Percentiles rank a stretch among this genome's conserved stretches.
Conservation (phyloP, 2,797 vertebrate genomes). For the Molothrus aeneus region DNA sequence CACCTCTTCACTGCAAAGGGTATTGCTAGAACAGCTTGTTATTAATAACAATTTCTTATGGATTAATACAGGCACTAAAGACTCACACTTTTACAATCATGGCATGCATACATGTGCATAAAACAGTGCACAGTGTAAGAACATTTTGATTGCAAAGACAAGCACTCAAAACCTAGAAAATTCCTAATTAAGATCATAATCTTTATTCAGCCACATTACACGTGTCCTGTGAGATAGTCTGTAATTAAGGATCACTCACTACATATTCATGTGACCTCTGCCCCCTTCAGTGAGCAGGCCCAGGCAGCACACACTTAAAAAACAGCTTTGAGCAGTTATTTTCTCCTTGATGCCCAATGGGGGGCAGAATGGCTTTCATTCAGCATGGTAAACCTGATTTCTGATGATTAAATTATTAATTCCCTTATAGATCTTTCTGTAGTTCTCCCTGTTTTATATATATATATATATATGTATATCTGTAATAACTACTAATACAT, state of each 20-base stretch:
- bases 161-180: background rate
- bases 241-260: background rate
- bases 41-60: background rate
- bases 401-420: background rate
- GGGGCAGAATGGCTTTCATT: background rate
- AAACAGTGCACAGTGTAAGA: rapidly evolving
- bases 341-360: background rate
- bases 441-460: background rate
- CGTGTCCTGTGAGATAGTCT: background rate
- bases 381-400: background rate
- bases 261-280: background rate
- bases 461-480: background rate
- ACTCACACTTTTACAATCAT: background rate
- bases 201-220: background rate
- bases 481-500: background rate
- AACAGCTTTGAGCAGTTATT: background rate
- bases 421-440: background rate
- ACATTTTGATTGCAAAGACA: background rate
- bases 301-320: background rate
- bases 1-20: background rate
- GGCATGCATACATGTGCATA: rapidly evolving
- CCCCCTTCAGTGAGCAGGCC: background rate
- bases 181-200: background rate
- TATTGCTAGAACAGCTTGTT: background rate
- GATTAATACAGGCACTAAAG: background rate